Conservation (phyloP, 2,888 invertebrate genomes). For the Volucella inanis region DNA sequence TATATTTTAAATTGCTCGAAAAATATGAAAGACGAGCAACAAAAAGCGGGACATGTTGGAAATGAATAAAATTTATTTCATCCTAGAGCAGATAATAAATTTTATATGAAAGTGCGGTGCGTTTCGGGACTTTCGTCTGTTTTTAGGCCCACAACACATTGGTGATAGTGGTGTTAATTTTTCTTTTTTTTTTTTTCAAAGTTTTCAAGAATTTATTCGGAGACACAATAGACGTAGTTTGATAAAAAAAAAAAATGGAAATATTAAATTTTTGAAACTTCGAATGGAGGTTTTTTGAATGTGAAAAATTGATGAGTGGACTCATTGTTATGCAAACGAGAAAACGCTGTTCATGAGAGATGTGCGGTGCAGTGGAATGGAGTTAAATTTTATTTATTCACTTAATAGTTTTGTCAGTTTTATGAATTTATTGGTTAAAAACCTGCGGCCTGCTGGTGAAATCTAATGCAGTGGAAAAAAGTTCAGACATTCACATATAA, state of each 20-base stretch:
- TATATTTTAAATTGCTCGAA: conserved; percentile 16
- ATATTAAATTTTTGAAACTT: not conserved
- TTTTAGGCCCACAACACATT: not conserved
- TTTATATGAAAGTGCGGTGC: conserved; percentile 43
- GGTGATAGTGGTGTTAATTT: not conserved
- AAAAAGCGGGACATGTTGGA: conserved; percentile 39
- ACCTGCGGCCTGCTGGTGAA: no score
- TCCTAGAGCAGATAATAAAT: conserved; percentile 59
- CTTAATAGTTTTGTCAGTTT: no score
- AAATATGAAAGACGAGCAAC: conserved; percentile 5
- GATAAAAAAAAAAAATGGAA: no score
- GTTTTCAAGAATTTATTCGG: not conserved
- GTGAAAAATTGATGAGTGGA: not conserved
- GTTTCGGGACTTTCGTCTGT: not conserved
- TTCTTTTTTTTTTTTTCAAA: not conserved
- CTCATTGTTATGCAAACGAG: conserved; percentile 11
- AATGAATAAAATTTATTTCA: conserved; percentile 59
- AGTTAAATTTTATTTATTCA: not conserved
- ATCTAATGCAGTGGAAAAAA: no score
- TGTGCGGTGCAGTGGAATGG: not conserved
- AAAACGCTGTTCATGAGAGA: not conserved
- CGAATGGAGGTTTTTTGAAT: conserved; percentile 13
- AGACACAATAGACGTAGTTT: not conserved
- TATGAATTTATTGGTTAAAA: no score
- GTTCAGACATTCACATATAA: no score